Base-by-base conservation (phyloP, 1,140 invertebrate species). In the Tetramorium parvispinum region DNA sequence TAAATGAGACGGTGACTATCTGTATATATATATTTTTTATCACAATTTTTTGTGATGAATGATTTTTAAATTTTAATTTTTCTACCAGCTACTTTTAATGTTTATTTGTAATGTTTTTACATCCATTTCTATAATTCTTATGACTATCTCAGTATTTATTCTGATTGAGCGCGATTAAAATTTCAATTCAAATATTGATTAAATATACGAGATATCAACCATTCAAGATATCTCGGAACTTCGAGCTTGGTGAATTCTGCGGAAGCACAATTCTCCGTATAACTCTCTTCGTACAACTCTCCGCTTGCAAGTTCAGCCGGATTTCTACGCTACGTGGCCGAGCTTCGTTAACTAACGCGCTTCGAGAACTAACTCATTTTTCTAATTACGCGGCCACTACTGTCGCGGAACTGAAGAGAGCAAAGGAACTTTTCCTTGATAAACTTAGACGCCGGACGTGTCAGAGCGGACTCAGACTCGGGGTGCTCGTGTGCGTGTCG, bases 301-400 rank as follows among this genome's bases (percentile, higher is more conserved):
- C 91, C 73, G 82, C 82, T 73, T 77, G 78, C 88, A 88, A 92
- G 86, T 91, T 85, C 79, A 75, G 51, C 87, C 82, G 81, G 89
- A 82, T 88, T 87, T 86, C 59, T 57, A 59, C 32, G 37, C 79
- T 75, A 88, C 89, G 79, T 87, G 78, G 65, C 32, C 85, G 71
- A 86, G 86, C 70, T 83, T 86, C 76, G 77, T 83, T 90, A 87
- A 89, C 91, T 86, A 82, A 82, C 87, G 77, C 71, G 59, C 85
- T 85, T 87, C 66, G 78, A 79, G 88, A 43, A 90, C 87, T 94
- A 95, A 95, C 94, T 95, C 94, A 93, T 94, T 95, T 94, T 94
- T 94, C 92, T 94, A 94, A 95, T 95, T 94, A 94, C 91, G 87
- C 78, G 78, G 70, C 70, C 89, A 91, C 91, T 93, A 92, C 91